phyloP scores from a whole-genome alignment of 1,140 invertebrate species.

The Ceratina calcarata region DNA sequence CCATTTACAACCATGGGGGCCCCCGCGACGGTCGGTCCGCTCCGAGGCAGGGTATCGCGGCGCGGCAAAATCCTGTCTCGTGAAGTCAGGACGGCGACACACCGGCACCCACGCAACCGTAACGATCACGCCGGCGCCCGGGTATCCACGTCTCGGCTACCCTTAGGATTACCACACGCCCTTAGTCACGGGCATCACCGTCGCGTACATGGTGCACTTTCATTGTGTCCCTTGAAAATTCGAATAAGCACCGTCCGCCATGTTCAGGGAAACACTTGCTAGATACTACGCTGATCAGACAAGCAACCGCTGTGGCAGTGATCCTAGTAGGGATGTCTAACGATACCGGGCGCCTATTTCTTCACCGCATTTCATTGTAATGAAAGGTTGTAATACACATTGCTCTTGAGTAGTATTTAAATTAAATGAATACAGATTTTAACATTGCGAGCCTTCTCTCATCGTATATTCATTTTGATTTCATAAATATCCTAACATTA shows the following conservation, averaged over 20 bases:
- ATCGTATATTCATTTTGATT: background rate
- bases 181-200: constrained; percentile 56
- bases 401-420: too few relatives aligned
- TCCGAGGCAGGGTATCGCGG: constrained; percentile 53
- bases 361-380: background rate
- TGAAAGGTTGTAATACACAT: background rate
- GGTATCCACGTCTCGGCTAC: constrained; percentile 51
- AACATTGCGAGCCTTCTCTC: background rate
- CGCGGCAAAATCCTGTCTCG: constrained; percentile 52
- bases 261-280: constrained; percentile 72
- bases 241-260: constrained; percentile 70
- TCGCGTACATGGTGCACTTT: constrained; percentile 61
- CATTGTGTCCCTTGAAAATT: constrained; percentile 70
- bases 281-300: constrained; percentile 57
- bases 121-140: constrained; percentile 49
- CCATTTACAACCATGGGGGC: constrained; percentile 70
- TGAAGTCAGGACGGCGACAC: constrained; percentile 47
- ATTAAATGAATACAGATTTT: background rate
- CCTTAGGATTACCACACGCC: constrained; percentile 52
- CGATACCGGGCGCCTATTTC: background rate
- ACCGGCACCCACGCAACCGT: constrained; percentile 47
- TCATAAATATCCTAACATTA: background rate
- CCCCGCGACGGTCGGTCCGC: constrained; percentile 64
- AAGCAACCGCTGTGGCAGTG: constrained; percentile 45
- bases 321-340: constrained; percentile 46